Evolutionary conservation across 2,113 vertebrate genomes (phyloP).

Genomic region (Axis porcinus): DNA sequence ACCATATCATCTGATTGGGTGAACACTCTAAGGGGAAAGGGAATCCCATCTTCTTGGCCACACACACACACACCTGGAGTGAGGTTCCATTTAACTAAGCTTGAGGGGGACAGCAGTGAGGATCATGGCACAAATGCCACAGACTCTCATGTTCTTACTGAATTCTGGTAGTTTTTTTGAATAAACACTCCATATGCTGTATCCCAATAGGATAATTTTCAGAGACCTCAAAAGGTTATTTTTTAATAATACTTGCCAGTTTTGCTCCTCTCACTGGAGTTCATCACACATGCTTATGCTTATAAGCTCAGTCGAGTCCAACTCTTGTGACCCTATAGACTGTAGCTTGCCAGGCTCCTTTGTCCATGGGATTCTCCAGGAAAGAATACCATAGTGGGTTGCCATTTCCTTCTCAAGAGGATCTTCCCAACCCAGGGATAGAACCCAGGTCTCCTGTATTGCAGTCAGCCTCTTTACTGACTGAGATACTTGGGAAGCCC

Average conservation of each 20-base stretch:
- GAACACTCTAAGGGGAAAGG: background rate
- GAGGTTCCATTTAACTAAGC: background rate
- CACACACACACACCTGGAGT: background rate
- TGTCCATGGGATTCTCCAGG: too few relatives aligned
- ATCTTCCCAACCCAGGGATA: too few relatives aligned
- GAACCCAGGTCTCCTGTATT: too few relatives aligned
- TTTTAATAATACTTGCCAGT: background rate
- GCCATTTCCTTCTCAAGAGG: too few relatives aligned
- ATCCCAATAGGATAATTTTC: background rate
- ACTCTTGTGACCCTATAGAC: too few relatives aligned
- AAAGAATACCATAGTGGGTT: too few relatives aligned
- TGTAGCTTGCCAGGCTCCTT: too few relatives aligned
- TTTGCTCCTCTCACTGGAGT: background rate
- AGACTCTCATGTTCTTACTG: background rate
- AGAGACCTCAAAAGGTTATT: background rate
- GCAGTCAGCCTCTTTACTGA: too few relatives aligned
- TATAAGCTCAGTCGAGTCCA: too few relatives aligned
- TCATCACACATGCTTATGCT: too few relatives aligned
- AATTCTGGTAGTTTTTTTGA: background rate
- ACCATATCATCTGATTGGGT: background rate
- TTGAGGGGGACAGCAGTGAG: background rate
- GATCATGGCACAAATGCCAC: background rate
- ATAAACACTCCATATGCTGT: background rate
- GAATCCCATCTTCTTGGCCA: background rate
- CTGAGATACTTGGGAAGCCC: too few relatives aligned